A percentile compares a stretch with the other conserved stretches of the same genome.
phyloP scores from a whole-genome alignment of 2,797 vertebrate genomes.

The Trematomus bernacchii region DNA sequence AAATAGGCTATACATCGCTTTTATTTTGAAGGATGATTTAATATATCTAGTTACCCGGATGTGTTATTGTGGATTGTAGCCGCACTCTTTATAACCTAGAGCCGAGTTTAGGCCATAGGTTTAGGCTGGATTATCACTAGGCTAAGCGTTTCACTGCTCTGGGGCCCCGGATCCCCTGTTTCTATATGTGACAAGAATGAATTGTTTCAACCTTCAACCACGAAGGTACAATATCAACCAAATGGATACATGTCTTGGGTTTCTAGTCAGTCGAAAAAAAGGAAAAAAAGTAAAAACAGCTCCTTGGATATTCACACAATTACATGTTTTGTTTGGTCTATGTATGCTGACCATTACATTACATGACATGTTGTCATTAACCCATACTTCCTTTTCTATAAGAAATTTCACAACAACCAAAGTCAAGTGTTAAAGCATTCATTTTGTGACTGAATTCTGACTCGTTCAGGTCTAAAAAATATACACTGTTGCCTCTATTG shows the following conservation, averaged over 20 bases:
- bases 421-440: too few species aligned
- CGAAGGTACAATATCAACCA: not conserved
- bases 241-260: not conserved
- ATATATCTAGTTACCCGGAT: not conserved
- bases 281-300: not conserved
- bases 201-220: not conserved
- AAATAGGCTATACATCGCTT: not conserved
- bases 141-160: not conserved
- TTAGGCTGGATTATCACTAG: not conserved
- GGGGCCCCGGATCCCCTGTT: not conserved
- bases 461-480: too few species aligned
- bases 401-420: too few species aligned
- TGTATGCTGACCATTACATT: not conserved
- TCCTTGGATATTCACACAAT: not conserved
- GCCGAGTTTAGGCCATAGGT: not conserved
- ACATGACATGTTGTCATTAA: not conserved
- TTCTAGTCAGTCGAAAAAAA: not conserved
- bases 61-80: not conserved
- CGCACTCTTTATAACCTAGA: not conserved
- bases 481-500: too few species aligned
- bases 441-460: too few species aligned
- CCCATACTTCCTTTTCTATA: not conserved
- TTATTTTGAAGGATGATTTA: constrained; percentile 31
- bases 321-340: not conserved
- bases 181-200: not conserved